These are phyloP conservation scores for Heliconius congener DNA, from an alignment of 1,140 invertebrate genomes.

Conservation along the genomic window DNA sequence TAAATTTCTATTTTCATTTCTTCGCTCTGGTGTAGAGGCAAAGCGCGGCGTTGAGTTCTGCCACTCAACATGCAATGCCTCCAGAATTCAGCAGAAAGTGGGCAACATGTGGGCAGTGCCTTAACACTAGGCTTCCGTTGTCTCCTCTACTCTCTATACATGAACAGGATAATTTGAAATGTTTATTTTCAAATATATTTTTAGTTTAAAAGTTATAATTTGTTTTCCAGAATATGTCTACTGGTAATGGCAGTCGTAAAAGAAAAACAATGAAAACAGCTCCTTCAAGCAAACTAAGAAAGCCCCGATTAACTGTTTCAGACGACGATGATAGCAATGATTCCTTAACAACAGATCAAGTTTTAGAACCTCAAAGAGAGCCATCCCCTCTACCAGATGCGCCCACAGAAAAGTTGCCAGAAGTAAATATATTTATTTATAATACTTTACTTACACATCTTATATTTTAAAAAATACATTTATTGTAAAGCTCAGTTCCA, in stretches of 20 bases:
- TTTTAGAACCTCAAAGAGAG: conserved; percentile 43
- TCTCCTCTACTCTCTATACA: too few relatives aligned
- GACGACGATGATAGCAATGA: conserved; percentile 67
- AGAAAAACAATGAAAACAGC: conserved; percentile 32
- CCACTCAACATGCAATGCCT: too few relatives aligned
- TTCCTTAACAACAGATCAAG: conserved; percentile 48
- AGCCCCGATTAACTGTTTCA: conserved; percentile 48
- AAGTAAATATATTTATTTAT: conserved; percentile 46
- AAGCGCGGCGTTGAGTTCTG: too few relatives aligned
- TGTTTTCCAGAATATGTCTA: conserved; percentile 45
- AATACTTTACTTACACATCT: not conserved
- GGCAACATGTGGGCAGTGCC: too few relatives aligned
- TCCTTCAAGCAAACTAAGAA: conserved; percentile 44
- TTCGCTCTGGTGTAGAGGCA: too few relatives aligned
- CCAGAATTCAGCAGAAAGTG: too few relatives aligned
- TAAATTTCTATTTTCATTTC: too few relatives aligned
- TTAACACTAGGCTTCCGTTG: too few relatives aligned
- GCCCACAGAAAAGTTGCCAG: conserved; percentile 55
- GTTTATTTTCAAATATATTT: too few relatives aligned
- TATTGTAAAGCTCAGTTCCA: not conserved
- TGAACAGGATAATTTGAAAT: too few relatives aligned
- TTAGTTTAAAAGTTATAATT: conserved; percentile 1
- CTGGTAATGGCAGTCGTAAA: conserved; percentile 52
- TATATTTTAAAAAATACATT: not conserved
- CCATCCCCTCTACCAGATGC: conserved; percentile 55